A percentile compares a stretch with the other conserved stretches of the same genome.
phyloP scores from a whole-genome alignment of 2,888 invertebrate genomes.

The Conchocele bisecta region DNA sequence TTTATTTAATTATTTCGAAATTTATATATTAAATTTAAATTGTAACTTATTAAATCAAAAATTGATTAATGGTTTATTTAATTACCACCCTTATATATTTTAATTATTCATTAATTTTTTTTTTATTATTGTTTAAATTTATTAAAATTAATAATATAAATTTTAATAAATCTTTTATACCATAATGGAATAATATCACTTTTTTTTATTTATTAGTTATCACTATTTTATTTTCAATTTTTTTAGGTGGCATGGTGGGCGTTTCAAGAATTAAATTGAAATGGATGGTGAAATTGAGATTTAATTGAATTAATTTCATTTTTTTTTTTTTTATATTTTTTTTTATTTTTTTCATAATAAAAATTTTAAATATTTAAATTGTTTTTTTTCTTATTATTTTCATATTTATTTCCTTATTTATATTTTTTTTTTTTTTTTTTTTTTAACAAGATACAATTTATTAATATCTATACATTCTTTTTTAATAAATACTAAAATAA shows the following conservation, averaged over 20 bases:
- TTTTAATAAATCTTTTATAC: neutral
- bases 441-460: neutral
- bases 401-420: no score
- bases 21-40: neutral
- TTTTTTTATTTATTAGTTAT: neutral
- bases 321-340: no score
- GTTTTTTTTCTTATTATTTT: neutral
- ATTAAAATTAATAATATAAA: neutral
- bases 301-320: no score
- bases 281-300: no score
- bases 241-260: no score
- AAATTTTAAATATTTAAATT: no score
- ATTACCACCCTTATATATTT: neutral
- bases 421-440: neutral
- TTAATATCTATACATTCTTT: neutral
- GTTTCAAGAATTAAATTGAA: no score
- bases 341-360: neutral
- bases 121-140: neutral
- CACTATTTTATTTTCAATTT: neutral
- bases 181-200: neutral
- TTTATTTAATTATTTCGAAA: neutral
- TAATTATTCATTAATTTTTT: neutral
- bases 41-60: neutral
- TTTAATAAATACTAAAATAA: neutral
- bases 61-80: neutral